Evolutionary conservation across 2,113 vertebrate genomes (phyloP), one percentile per base, ranked within the genome.

Genomic region (Sinocyclocheilus grahami): DNA sequence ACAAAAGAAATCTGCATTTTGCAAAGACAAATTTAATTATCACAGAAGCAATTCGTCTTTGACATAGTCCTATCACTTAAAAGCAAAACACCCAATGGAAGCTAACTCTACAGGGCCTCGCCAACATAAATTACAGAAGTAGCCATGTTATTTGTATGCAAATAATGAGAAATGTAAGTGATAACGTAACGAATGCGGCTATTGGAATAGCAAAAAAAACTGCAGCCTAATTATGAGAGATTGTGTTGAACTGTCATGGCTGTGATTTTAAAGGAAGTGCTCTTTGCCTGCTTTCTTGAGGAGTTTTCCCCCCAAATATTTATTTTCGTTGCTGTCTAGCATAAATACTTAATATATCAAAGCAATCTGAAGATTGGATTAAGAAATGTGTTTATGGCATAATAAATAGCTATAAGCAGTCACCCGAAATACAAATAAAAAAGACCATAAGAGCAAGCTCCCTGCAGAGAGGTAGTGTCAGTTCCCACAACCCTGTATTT

Each of bases 401-500:
- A 60, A 60, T 9, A 60, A 60, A 60, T 60, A 0, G 6, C 58
- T 22, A 55, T 55, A 55, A 60, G 58, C 20, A 60, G 58, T 60
- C 55, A 58, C 20, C 58, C 18, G 2, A 60, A 60, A 60, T 60
- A 60, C 22, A 69, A 12, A 33, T 24, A 63, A 51, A 63, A 18
- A 33, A 74, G 81, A 27, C 4, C 37, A 55, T 18, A 55, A 9
- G 51, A 18, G 51, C 14, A 86, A 77, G 75, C 24, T 72, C 69
- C 4, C 33, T 7, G 39, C 39, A 39, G 39, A 39, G 39, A 6
- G 13, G 2, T 5, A 67, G 30, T 91, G 80, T 91, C 14, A 37
- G 37, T 87, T 84, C 74, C n/a, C 78, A 5, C 78, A 55, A 62
- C 30, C 46, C 84, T 77, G 75, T n/a, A 42, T 85, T 63, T 89